These are phyloP conservation scores for Napeogenes sylphis DNA, from an alignment of 2,888 invertebrate genomes.

Conservation along the genomic window DNA sequence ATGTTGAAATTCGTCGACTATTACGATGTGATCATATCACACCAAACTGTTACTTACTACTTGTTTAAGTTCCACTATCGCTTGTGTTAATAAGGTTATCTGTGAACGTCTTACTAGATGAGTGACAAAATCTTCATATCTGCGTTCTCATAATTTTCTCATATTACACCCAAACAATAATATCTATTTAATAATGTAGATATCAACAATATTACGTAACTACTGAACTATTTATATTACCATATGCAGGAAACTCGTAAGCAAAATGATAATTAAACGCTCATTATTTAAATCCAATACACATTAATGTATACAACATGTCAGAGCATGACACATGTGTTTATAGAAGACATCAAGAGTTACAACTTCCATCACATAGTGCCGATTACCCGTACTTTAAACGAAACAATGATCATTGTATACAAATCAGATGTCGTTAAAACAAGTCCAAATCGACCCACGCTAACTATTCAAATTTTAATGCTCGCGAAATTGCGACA, in stretches of 20 bases:
- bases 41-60: constrained; percentile 22
- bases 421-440: constrained; percentile 63
- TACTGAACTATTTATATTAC: not conserved
- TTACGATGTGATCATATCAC: constrained; percentile 26
- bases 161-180: not conserved
- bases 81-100: constrained; percentile 36
- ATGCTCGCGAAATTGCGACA: constrained; percentile 9
- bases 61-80: constrained; percentile 27
- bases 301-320: too few species aligned
- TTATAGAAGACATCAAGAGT: not conserved
- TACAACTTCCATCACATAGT: not conserved
- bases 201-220: not conserved
- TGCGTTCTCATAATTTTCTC: not conserved
- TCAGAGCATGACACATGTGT: too few species aligned
- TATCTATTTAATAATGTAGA: not conserved
- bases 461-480: constrained; percentile 20
- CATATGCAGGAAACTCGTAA: constrained; percentile 14
- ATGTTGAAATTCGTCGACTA: constrained; percentile 25
- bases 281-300: not conserved
- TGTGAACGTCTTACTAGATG: constrained; percentile 29
- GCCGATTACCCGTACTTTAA: not conserved
- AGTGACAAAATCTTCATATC: constrained; percentile 21
- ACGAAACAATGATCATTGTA: constrained; percentile 72
- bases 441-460: constrained; percentile 50
- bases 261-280: constrained; percentile 6